Base-by-base conservation (phyloP, 2,888 invertebrate species). In the Tetanocera ferruginea region DNA sequence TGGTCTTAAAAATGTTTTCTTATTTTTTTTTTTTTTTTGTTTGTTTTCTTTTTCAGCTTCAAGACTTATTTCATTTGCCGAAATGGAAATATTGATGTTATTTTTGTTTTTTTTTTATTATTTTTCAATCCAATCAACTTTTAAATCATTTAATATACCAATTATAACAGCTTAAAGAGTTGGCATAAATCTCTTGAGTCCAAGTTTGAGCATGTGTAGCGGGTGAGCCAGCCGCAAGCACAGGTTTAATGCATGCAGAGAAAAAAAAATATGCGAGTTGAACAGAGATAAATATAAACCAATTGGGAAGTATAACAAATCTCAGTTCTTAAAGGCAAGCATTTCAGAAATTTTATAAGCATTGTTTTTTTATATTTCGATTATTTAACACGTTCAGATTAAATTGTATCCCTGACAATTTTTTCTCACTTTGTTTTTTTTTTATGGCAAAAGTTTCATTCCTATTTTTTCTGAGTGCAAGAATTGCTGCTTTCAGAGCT, bases 81-180 rank as follows among this genome's bases (percentile, higher is more conserved):
- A 77, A 77, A 79, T 74, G 76, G 81, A 79, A 81, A 84, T 77
- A 86, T 85, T 86, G 84, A 85, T 85, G 83, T 85, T 76, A 51
- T 66, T 37, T 84, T 83, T 69, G 19, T 57, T 60, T 60, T 28
- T 28, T 66, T 37, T 84, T 83, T 69, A 19, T 57, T 60, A 43
- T 28, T 28, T 5, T 28, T 60, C 25, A 25, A 28, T 83, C 84
- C 82, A 80, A 78, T 83, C 84, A 85, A 86, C 87, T 85, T 86
- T 86, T 87, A 87, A 88, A 88, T 88, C 87, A 87, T 88, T 88
- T 88, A 87, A 87, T 87, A 86, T 87, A 86, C 88, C 88, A 88
- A 88, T 88, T 88, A 88, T 88, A 86, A 88, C 87, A 86, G 85
- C 85, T 85, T 86, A 85, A 88, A 85, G 86, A 86, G 88, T 88